Evolutionary conservation across 2,797 vertebrate species (phyloP), one percentile per base, ranked within the genome.

Genomic region (Micropoecilia bifurca): DNA sequence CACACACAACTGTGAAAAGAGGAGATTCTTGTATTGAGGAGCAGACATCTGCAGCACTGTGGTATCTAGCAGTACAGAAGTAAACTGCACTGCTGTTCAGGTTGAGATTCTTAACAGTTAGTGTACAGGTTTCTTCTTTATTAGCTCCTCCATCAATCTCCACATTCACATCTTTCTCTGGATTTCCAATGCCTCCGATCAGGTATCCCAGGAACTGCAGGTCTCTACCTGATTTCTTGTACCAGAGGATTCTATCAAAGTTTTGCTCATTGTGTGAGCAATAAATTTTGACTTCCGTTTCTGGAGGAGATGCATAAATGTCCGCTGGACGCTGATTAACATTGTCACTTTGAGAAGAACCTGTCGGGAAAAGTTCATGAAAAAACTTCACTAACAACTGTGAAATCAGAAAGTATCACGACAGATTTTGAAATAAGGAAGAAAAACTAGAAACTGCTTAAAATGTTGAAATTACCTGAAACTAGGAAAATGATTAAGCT

Each of bases 51-150:
- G 57, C 16, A 36, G 1, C 73, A 81, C 79, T 76, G 80, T 85
- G 76, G 63, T 41, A 72, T n/a, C 76, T 76, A 71, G 83, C 83
- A 39, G 73, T 79, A 68, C 76, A 81, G 41, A 78, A 75, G 3
- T 78, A 81, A 43, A 81, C 43, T 0, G 76, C 68, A 36, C 30
- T 77, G 71, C 61, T 68, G 9, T 20, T 8, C 8, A 13, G 28
- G 10, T 14, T 61, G 25, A 80, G 69, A 6, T 36, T 6, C 39
- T 61, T 18, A 16, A 63, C 39, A 16, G 14, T 80, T 57, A 83
- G 43, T 1, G 28, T 77, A 36, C 82, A 77, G 18, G 12, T 63
- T 57, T 74, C 8, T 2, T 55, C 55, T 28, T 22, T 66, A 30
- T 57, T 3, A 59, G 82, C 74, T 7, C 4, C 43, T 7, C 82